These are phyloP conservation scores for Drosophila tripunctata DNA, from an alignment of 2,888 invertebrate species.

Conservation along the genomic window DNA sequence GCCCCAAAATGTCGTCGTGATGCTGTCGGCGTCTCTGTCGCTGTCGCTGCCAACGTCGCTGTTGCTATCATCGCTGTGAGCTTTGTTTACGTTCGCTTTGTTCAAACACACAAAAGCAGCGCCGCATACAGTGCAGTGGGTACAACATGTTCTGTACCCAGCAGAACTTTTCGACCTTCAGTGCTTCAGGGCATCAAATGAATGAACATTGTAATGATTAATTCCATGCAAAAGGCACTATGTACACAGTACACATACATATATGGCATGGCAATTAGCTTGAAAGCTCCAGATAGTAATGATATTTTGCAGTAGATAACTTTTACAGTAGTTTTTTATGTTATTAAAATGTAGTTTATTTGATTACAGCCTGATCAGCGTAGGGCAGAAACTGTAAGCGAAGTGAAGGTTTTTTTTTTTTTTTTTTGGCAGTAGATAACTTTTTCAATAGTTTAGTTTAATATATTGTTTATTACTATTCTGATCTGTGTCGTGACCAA, in stretches of 20 bases:
- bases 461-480: too few relatives aligned
- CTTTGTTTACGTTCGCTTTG: slow-evolving; percentile 73
- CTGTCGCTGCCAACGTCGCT: slow-evolving; percentile 29
- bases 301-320: background rate
- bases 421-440: too few relatives aligned
- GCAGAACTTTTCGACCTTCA: slow-evolving; percentile 38
- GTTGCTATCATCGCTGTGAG: slow-evolving; percentile 44
- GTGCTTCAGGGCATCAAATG: slow-evolving; percentile 16
- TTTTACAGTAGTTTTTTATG: background rate
- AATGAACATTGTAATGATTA: slow-evolving; percentile 18
- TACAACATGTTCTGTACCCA: too few relatives aligned
- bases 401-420: too few relatives aligned
- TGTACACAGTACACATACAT: background rate
- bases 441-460: too few relatives aligned
- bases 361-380: background rate
- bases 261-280: slow-evolving; percentile 11
- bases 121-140: slow-evolving; percentile 24
- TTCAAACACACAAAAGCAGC: slow-evolving; percentile 64
- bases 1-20: slow-evolving; percentile 74
- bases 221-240: too few relatives aligned
- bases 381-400: too few relatives aligned
- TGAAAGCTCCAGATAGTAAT: background rate
- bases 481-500: too few relatives aligned
- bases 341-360: background rate
- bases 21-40: slow-evolving; percentile 41